A percentile compares a stretch with the other conserved stretches of the same genome.
These are phyloP conservation scores for Manis javanica DNA, from an alignment of 2,797 vertebrate species.

Conservation along the genomic window DNA sequence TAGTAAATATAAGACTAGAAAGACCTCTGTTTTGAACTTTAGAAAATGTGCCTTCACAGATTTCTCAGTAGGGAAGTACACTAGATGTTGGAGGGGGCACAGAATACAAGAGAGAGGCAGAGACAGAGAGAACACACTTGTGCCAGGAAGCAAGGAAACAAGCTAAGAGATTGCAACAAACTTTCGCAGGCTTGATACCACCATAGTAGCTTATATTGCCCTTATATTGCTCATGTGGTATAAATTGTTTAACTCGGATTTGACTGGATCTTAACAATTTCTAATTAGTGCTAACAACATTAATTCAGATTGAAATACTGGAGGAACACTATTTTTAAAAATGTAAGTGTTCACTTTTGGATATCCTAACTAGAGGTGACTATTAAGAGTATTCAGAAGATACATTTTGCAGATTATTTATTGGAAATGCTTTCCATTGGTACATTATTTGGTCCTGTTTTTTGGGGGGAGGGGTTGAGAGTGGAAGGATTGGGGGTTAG, in stretches of 20 bases:
- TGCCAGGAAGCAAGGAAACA: not conserved
- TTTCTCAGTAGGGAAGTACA: constrained; percentile 21
- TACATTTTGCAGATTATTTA: not conserved
- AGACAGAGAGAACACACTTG: not conserved
- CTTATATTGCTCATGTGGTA: not conserved
- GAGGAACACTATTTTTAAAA: not conserved
- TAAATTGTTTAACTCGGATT: not conserved
- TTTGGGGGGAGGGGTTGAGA: not conserved
- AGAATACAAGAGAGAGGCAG: not conserved
- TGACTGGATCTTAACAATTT: not conserved
- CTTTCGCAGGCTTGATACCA: not conserved
- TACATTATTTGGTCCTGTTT: not conserved
- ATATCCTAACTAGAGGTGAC: not conserved
- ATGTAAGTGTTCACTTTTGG: not conserved
- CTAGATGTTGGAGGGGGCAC: not conserved
- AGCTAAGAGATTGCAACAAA: not conserved
- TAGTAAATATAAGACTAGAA: not conserved
- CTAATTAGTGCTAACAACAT: not conserved
- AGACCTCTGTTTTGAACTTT: not conserved
- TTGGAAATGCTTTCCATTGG: not conserved
- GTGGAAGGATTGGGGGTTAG: not conserved
- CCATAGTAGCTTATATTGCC: not conserved
- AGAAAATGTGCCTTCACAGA: not conserved
- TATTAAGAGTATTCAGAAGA: not conserved
- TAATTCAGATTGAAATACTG: not conserved